Evolutionary conservation across 2,113 vertebrate genomes (phyloP).

Genomic region (Perccottus glenii): DNA sequence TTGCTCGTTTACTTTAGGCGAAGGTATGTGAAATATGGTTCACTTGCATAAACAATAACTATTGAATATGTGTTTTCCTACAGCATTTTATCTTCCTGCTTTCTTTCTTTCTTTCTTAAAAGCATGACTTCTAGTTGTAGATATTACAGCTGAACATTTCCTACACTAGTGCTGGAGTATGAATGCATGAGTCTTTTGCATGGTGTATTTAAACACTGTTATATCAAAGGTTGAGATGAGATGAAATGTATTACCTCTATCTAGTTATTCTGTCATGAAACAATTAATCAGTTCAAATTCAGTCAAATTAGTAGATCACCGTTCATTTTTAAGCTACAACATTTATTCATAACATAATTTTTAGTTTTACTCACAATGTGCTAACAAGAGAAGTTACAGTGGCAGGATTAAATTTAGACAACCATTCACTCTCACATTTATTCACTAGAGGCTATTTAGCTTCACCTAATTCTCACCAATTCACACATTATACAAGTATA

Average conservation of each 20-base stretch:
- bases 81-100: constrained; percentile 3
- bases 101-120: constrained; percentile 9
- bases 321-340: no score
- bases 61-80: not conserved
- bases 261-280: no score
- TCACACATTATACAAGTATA: no score
- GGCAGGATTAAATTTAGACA: no score
- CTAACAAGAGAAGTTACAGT: no score
- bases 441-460: no score
- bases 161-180: constrained; percentile 9
- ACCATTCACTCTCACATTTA: no score
- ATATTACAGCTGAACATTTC: not conserved
- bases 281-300: no score
- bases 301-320: no score
- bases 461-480: no score
- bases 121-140: constrained; percentile 23
- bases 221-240: not conserved
- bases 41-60: not conserved
- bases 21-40: constrained; percentile 10
- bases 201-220: constrained; percentile 9
- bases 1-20: constrained; percentile 7
- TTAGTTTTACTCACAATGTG: no score
- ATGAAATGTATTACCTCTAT: not conserved
- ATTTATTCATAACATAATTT: no score
- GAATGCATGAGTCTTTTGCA: constrained; percentile 39